Evolutionary conservation across 2,113 vertebrate genomes (phyloP), one percentile per base, ranked within the genome.

Genomic region (Arvicanthis niloticus): DNA sequence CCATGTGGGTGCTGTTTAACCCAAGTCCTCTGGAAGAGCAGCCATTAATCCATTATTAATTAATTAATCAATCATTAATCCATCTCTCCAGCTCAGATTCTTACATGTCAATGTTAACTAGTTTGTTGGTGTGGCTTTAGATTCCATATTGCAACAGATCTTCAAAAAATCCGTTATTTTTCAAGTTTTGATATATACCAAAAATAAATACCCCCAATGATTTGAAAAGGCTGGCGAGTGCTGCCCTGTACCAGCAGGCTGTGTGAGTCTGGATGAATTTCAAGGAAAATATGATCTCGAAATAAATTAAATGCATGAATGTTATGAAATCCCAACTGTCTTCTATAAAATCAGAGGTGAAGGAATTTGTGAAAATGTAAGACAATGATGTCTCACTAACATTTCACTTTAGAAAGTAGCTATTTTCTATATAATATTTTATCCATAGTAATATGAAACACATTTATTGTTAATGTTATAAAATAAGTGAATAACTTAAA

Each of bases 391-490:
- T 73, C 19, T 67, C 24, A 80, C 24, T 48, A 45, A 62, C 45
- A 40, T n/a, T 92, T 86, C 89, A 12, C 51, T 95, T 95, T 67
- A 67, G 72, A 87, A 87, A 86, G 81, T 31, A 26, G 10, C 17
- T 84, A 58, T 60, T 68, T 53, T 93, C 78, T 31, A 48, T 70
- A 45, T 29, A 56, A 42, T 80, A 77, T 29, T 93, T 80, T 81
- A 81, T 82, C 68, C 26, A 60, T 88, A 29, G 21, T n/a, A 91
- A 60, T 56, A 68, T 68, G 5, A 51, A 86, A 40, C 56, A 16
- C 3, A 3, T 37, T 94, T 31, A 58, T 31, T 56, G 8, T 67
- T 62, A 29, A 76, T 88, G 48, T 88, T 92, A 75, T 53, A 62
- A 89, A 65, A 65, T 73, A 62, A 88, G 42, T 42, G 10, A 77